Percentiles rank a stretch among this genome's conserved stretches.
phyloP scores from a whole-genome alignment of 2,797 vertebrate genomes.

The Phataginus tetradactyla region DNA sequence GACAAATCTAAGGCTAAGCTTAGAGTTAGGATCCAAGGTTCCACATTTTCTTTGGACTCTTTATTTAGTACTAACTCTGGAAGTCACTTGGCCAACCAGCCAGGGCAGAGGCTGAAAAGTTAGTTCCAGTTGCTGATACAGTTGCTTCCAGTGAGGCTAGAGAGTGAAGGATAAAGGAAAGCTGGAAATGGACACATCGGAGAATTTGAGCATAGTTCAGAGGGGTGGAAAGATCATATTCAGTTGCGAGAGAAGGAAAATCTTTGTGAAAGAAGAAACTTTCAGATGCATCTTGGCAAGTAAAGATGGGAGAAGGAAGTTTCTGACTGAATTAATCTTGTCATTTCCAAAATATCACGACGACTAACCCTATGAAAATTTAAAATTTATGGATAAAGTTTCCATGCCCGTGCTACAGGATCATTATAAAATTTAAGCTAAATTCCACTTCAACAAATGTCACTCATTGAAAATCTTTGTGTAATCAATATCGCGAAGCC shows the following conservation, averaged over 20 bases:
- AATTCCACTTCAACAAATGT: conserved; percentile 42
- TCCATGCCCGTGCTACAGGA: background rate
- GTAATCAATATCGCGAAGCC: background rate
- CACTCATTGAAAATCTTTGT: conserved; percentile 60
- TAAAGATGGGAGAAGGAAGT: background rate
- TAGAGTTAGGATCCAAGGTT: background rate
- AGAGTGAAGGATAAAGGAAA: background rate
- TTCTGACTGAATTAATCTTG: background rate
- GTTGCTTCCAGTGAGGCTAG: background rate
- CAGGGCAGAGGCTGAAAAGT: background rate
- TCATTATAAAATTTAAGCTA: conserved; percentile 64
- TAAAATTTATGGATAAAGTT: background rate
- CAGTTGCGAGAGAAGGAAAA: background rate
- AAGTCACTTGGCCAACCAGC: background rate
- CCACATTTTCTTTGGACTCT: background rate
- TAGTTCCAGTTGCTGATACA: background rate
- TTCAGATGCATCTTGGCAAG: background rate
- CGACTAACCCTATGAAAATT: background rate
- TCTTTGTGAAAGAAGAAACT: background rate
- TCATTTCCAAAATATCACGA: background rate
- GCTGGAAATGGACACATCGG: background rate
- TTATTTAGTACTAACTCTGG: background rate
- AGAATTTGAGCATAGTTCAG: background rate
- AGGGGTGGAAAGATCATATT: background rate
- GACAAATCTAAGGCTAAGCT: background rate